Conservation (phyloP, 92 coral and sea anemone genomes). For the Epizoanthus scotinus region DNA sequence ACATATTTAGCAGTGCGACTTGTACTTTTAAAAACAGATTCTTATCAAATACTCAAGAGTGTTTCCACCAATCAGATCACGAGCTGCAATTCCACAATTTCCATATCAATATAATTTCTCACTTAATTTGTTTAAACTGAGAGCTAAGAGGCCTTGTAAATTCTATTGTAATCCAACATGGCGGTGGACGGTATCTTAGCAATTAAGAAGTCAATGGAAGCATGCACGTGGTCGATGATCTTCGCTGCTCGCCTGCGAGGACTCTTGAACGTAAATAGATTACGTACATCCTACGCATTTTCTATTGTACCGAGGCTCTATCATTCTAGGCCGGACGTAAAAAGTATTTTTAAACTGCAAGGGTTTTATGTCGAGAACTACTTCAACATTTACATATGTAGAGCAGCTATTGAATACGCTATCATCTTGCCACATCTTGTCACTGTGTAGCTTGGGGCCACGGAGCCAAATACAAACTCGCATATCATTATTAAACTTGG, state of each 20-base stretch:
- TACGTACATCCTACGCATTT: slow-evolving; percentile 16
- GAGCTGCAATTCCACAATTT: slow-evolving; percentile 23
- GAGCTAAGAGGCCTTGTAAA: slow-evolving; percentile 26
- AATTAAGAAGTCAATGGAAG: slow-evolving; percentile 48
- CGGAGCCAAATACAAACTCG: not conserved
- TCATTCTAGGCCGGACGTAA: no score
- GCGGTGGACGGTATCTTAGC: slow-evolving; percentile 57
- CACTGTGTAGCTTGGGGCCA: not conserved
- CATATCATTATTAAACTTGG: slow-evolving; percentile 9
- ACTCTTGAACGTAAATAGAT: slow-evolving; percentile 20
- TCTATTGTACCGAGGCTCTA: slow-evolving; percentile 13
- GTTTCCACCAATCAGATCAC: slow-evolving; percentile 25
- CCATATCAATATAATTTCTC: slow-evolving; percentile 53
- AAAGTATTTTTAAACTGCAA: no score
- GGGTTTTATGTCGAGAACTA: no score
- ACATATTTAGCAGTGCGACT: not conserved
- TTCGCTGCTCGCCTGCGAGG: not conserved
- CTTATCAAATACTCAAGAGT: not conserved
- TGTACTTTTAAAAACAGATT: not conserved
- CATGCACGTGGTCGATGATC: slow-evolving; percentile 63
- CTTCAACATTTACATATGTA: no score
- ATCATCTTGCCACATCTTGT: not conserved
- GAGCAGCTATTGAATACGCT: not conserved
- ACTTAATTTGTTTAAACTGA: slow-evolving; percentile 49
- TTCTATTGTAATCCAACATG: slow-evolving; percentile 52